Evolutionary conservation across 2,888 invertebrate genomes (phyloP).

Genomic region (Aphidius colemani): DNA sequence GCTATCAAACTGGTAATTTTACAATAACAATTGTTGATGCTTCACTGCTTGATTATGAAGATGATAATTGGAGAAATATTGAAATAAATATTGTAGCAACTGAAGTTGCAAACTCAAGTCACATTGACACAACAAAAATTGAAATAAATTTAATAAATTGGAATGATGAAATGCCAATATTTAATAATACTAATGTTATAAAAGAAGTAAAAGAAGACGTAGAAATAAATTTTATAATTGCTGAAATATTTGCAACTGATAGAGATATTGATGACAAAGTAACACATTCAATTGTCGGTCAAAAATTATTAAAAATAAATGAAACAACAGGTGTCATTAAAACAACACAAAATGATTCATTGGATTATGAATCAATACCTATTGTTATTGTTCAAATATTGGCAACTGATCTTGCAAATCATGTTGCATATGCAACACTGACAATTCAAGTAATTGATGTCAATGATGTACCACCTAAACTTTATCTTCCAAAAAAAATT

Average conservation of each 20-base stretch:
- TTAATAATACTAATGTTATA: constrained; percentile 57
- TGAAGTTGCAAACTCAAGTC: constrained; percentile 47
- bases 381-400: constrained; percentile 62
- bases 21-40: constrained; percentile 65
- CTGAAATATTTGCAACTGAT: constrained; percentile 65
- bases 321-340: constrained; percentile 64
- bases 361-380: constrained; percentile 68
- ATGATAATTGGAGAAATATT: constrained; percentile 61
- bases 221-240: constrained; percentile 61
- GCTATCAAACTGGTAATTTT: constrained; percentile 67
- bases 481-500: constrained; percentile 63
- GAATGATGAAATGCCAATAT: constrained; percentile 75
- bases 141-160: constrained; percentile 67
- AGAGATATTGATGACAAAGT: constrained; percentile 68
- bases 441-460: constrained; percentile 70
- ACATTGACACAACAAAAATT: constrained; percentile 59
- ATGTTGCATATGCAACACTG: constrained; percentile 64
- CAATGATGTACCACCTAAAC: constrained; percentile 74
- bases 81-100: constrained; percentile 56
- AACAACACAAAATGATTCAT: constrained; percentile 63
- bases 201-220: constrained; percentile 66
- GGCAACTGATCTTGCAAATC: constrained; percentile 55
- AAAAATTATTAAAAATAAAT: constrained; percentile 63
- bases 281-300: constrained; percentile 64
- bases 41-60: constrained; percentile 66